These are phyloP conservation scores for Campylomormyrus numenius DNA, from an alignment of 2,113 vertebrate genomes.

Conservation along the genomic window DNA sequence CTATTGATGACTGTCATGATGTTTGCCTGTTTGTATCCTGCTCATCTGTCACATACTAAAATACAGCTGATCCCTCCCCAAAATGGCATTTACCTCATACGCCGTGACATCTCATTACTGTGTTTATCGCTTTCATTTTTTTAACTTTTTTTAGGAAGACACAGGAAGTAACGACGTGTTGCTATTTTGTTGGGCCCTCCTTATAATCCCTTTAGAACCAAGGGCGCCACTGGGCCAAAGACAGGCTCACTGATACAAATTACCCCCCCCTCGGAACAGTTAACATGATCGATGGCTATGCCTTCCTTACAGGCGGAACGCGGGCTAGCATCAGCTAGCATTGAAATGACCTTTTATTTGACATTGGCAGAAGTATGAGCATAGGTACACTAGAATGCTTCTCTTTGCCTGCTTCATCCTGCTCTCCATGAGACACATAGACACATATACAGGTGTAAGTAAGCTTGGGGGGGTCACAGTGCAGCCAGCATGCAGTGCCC, in stretches of 20 bases:
- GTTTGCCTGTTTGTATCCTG: not conserved
- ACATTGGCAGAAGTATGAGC: not conserved
- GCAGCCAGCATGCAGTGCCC: not conserved
- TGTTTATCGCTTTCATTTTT: not conserved
- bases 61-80: not conserved
- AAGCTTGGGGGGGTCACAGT: not conserved
- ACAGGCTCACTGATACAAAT: not conserved
- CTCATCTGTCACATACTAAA: not conserved
- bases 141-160: not conserved
- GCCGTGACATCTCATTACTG: not conserved
- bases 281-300: not conserved
- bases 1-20: not conserved
- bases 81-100: not conserved
- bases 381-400: not conserved
- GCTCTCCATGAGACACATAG: not conserved
- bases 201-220: not conserved
- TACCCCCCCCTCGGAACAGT: not conserved
- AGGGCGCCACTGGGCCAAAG: too few relatives aligned
- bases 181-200: not conserved
- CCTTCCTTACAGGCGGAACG: not conserved
- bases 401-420: not conserved
- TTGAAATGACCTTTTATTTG: not conserved
- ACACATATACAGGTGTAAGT: not conserved
- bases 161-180: not conserved
- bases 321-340: not conserved